phyloP scores from a whole-genome alignment of 2,888 invertebrate species.

The Chirona hameri region DNA sequence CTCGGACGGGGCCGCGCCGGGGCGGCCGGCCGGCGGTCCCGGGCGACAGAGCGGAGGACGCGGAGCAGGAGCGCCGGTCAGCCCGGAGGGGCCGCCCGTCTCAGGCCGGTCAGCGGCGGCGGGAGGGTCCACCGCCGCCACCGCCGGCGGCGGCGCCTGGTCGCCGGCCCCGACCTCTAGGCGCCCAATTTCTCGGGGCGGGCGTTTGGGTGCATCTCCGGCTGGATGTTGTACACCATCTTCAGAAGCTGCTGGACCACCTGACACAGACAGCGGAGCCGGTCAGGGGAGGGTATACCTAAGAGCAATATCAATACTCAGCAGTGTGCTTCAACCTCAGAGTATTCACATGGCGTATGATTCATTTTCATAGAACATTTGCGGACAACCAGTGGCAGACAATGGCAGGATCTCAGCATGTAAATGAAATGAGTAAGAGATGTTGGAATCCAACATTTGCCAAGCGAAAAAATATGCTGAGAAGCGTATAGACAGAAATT shows the following conservation, averaged over 20 bases:
- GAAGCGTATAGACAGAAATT: too few relatives aligned
- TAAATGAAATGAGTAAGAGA: too few relatives aligned
- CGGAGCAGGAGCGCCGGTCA: neutral
- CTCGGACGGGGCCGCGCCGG: neutral
- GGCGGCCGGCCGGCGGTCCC: neutral
- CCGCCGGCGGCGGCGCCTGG: neutral
- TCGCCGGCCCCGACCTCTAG: neutral
- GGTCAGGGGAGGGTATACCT: too few relatives aligned
- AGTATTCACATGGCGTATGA: too few relatives aligned
- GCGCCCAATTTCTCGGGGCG: slow-evolving; percentile 10
- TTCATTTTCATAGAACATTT: too few relatives aligned
- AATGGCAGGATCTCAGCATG: too few relatives aligned
- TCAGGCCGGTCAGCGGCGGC: neutral
- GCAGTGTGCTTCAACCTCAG: too few relatives aligned
- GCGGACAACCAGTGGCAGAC: too few relatives aligned
- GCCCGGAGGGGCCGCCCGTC: neutral
- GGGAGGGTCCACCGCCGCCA: neutral
- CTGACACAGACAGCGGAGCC: slow-evolving; percentile 28
- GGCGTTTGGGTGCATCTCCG: slow-evolving; percentile 8
- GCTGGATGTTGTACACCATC: slow-evolving; percentile 1
- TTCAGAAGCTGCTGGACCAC: slow-evolving; percentile 13
- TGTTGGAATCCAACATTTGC: too few relatives aligned
- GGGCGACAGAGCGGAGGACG: neutral
- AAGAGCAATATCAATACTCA: too few relatives aligned
- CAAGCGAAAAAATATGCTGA: too few relatives aligned